Evolutionary conservation across 2,888 invertebrate species (phyloP).

Genomic region (Synergus laeviventris): DNA sequence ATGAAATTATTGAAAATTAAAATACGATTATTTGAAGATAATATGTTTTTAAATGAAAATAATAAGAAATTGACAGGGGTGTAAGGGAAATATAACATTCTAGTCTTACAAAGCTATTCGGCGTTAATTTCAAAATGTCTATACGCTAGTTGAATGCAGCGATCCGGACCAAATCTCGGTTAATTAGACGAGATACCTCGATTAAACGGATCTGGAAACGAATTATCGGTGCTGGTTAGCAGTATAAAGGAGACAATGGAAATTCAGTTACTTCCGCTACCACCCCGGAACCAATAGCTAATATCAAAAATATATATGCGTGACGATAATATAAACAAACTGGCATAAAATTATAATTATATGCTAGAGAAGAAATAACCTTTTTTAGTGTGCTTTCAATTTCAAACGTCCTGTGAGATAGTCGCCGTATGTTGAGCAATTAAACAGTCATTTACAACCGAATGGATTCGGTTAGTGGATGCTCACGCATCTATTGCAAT

Average conservation of each 20-base stretch:
- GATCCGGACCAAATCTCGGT: slow-evolving; percentile 4
- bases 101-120: no score
- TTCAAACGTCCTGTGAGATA: slow-evolving; percentile 4
- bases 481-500: background rate
- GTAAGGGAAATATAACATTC: no score
- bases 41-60: no score
- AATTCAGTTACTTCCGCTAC: slow-evolving; percentile 19
- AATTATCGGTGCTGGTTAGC: background rate
- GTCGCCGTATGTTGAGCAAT: background rate
- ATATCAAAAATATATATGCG: background rate
- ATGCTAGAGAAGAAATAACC: slow-evolving; percentile 3
- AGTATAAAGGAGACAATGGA: slow-evolving; percentile 2
- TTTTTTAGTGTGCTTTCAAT: slow-evolving; percentile 22
- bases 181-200: slow-evolving; percentile 8
- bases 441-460: slow-evolving; percentile 22
- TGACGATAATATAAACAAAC: slow-evolving; percentile 2
- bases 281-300: slow-evolving; percentile 15
- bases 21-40: no score
- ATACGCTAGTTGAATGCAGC: background rate
- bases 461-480: slow-evolving; percentile 15
- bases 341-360: slow-evolving; percentile 7
- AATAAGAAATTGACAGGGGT: no score
- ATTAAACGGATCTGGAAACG: slow-evolving; percentile 4
- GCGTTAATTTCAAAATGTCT: no score
- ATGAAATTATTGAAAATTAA: no score